These are phyloP conservation scores for Stenotaenia linearis DNA, from an alignment of 2,888 invertebrate species.

Conservation along the genomic window DNA sequence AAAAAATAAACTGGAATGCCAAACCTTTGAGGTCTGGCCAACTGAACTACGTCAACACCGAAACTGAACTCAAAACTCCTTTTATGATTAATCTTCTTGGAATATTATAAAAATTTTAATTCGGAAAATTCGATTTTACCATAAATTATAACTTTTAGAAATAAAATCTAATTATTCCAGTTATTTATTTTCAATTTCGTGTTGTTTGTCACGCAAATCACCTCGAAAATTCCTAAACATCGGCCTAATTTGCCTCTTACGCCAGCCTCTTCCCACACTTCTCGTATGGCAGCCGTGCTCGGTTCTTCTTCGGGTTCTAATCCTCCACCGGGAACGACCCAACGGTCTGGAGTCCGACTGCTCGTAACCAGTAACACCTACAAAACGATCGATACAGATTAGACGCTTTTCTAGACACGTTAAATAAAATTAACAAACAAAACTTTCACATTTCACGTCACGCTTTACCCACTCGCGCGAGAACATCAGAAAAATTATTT, in stretches of 20 bases:
- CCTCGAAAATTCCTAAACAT: conserved; percentile 91
- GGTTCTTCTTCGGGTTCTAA: conserved; percentile 86
- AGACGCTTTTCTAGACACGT: background rate
- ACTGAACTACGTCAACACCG: too few species aligned
- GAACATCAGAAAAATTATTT: too few species aligned
- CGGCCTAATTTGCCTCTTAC: conserved; percentile 83
- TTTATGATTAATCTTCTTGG: too few species aligned
- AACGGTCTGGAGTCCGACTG: conserved; percentile 79
- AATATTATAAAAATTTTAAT: too few species aligned
- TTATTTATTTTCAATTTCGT: too few species aligned
- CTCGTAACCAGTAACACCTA: conserved; percentile 90
- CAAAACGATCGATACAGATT: background rate
- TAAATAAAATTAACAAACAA: background rate
- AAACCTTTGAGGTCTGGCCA: background rate
- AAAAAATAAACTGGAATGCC: too few species aligned
- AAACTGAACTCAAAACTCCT: too few species aligned
- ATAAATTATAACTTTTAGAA: too few species aligned
- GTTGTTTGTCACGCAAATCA: conserved; percentile 48
- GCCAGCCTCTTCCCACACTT: conserved; percentile 94
- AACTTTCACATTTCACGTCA: too few species aligned
- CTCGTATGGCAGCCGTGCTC: conserved; percentile 82
- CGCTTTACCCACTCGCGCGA: too few species aligned
- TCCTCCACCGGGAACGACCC: conserved; percentile 97
- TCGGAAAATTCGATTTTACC: too few species aligned
- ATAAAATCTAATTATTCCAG: too few species aligned